Base-by-base conservation (phyloP, 2,113 vertebrate genomes). In the Myrmecophaga tridactyla region DNA sequence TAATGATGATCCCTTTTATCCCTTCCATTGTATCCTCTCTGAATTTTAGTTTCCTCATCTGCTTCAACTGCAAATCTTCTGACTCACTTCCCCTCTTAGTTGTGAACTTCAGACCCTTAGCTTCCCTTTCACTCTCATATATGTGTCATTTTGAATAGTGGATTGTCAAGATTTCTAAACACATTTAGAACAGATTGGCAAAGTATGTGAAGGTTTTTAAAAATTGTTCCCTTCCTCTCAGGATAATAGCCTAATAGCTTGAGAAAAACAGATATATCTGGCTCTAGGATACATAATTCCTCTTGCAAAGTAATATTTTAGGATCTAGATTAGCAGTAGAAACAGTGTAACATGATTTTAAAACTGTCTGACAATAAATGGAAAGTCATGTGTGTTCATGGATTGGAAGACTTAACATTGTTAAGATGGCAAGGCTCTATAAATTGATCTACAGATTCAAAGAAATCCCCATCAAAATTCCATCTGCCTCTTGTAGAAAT, bases 21-120 rank as follows among this genome's bases (percentile, higher is more conserved):
- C 25, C 41, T 85, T 89, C 15, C 34, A n/a, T 56, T 29, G 9
- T 80, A 87, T 94, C 11, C 46, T 82, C 43, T 15, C 60, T 86
- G 46, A 90, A 90, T 77, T 86, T 91, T 90, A 88, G 56, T 60
- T 95, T 92, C 31, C 34, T 85, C 48, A 80, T 39, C 29, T 72
- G 10, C n/a, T n/a, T n/a, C n/a, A n/a, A n/a, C n/a, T n/a, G n/a
- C n/a, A n/a, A n/a, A n/a, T n/a, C n/a, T n/a, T n/a, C n/a, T n/a
- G n/a, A n/a, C n/a, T n/a, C n/a, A n/a, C n/a, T n/a, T n/a, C n/a
- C n/a, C n/a, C n/a, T n/a, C n/a, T n/a, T n/a, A n/a, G n/a, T n/a
- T n/a, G n/a, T n/a, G n/a, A n/a, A n/a, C n/a, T n/a, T n/a, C n/a
- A n/a, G n/a, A n/a, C n/a, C n/a, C n/a, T n/a, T n/a, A n/a, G n/a